Evolutionary conservation across 1,140 invertebrate genomes (phyloP), one percentile per base, ranked within the genome.

Genomic region (Drosophila ficusphila): DNA sequence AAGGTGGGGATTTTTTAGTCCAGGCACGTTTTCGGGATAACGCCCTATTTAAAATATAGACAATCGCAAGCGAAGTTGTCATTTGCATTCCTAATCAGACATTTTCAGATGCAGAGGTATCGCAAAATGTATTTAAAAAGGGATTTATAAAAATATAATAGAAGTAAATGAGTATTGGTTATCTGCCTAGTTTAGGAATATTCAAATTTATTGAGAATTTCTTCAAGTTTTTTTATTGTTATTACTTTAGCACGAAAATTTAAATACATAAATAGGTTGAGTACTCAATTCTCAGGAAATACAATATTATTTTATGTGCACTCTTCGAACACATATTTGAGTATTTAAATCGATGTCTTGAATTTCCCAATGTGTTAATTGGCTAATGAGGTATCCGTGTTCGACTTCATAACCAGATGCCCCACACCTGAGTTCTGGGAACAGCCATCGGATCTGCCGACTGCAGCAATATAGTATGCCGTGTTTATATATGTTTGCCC

Each of bases 11-110:
- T 41, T 65, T 65, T 36, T 44, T 12, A 61, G 44, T 79, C 73
- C 70, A 71, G 65, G 57, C 79, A 83, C 79, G 79, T 85, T 74
- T 61, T 52, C 61, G 53, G 75, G 44, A 82, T 85, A 83, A 82
- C 75, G 79, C 79, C 79, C 79, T 83, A 79, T 75, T 85, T 75
- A 52, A 42, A 42, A 31, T 21, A 23, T 48, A 31, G 62, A 67
- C 67, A 52, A 67, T 67, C 27, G 29, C 27, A 9, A 12, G 19
- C 44, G 23, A 56, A 48, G 48, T 69, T 74, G 79, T 71, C 69
- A 85, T 71, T 85, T 85, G 79, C 79, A 85, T 82, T 79, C 16
- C 16, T 53, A 75, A 83, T 85, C 53, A 75, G 79, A 74, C 47
- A 64, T 60, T 74, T 25, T 29, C 52, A 19, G 38, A 18, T 33